A percentile compares a stretch with the other conserved stretches of the same genome.
phyloP scores from a whole-genome alignment of 2,797 vertebrate genomes.

The Ptychobarbus kaznakovi region DNA sequence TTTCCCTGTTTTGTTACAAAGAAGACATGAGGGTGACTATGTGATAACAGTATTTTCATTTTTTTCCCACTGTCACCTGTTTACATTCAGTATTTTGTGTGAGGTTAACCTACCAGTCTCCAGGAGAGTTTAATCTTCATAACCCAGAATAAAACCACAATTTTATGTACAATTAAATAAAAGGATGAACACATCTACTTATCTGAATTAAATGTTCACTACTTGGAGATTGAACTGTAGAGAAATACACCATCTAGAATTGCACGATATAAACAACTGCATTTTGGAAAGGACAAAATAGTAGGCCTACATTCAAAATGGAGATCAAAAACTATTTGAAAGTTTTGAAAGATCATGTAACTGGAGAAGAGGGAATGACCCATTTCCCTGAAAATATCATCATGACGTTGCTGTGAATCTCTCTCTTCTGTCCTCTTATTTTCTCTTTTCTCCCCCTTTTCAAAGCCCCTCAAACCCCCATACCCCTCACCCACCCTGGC shows the following conservation, averaged over 20 bases:
- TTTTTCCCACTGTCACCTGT: background rate
- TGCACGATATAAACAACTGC: background rate
- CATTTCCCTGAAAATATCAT: slow-evolving; percentile 26
- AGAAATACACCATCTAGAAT: background rate
- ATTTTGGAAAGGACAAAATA: background rate
- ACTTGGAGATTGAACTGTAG: background rate
- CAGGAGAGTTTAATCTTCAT: background rate
- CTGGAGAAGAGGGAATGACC: slow-evolving; percentile 3
- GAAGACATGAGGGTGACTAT: background rate
- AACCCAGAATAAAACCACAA: background rate
- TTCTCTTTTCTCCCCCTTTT: slow-evolving; percentile 25
- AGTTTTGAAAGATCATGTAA: background rate
- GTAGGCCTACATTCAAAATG: background rate
- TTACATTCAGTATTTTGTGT: background rate
- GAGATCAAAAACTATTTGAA: background rate
- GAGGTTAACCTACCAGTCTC: background rate
- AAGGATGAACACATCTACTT: background rate
- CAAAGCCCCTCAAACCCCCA: slow-evolving; percentile 38
- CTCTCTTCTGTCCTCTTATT: background rate
- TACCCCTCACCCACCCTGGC: slow-evolving; percentile 56
- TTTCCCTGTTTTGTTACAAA: background rate
- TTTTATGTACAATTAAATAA: background rate
- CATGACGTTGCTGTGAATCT: slow-evolving; percentile 30
- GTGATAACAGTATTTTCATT: background rate
- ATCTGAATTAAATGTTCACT: background rate